Percentiles rank a stretch among this genome's conserved stretches.
These are phyloP conservation scores for Falco novaeseelandiae DNA, from an alignment of 2,797 vertebrate species.

Conservation along the genomic window DNA sequence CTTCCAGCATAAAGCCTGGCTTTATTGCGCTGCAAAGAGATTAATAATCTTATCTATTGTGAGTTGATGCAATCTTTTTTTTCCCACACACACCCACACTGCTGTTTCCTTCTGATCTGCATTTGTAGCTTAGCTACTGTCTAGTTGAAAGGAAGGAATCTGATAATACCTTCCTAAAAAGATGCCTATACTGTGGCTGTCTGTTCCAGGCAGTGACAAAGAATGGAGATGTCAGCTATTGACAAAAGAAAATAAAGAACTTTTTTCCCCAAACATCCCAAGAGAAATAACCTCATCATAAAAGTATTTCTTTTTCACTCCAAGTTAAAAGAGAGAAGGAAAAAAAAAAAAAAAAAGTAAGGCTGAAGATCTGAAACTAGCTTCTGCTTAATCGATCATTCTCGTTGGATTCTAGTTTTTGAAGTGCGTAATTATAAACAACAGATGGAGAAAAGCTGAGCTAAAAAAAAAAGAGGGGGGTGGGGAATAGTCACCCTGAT, in stretches of 20 bases:
- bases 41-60: slow-evolving; percentile 15
- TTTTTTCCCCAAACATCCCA: not conserved
- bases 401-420: not conserved
- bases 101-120: slow-evolving; percentile 16
- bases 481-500: not conserved
- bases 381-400: not conserved
- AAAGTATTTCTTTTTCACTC: not conserved
- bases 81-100: not conserved
- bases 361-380: not conserved
- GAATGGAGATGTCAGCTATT: not conserved
- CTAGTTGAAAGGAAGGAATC: slow-evolving; percentile 41
- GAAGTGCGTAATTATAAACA: not conserved
- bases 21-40: not conserved
- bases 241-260: slow-evolving; percentile 18
- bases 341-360: not conserved
- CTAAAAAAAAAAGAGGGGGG: not conserved
- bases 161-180: slow-evolving; percentile 5
- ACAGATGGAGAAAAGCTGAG: not conserved
- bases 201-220: not conserved
- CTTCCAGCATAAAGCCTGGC: not conserved
- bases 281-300: not conserved
- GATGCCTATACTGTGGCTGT: not conserved
- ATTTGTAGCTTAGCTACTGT: slow-evolving; percentile 40
- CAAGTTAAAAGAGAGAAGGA: not conserved
- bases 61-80: not conserved